Evolutionary conservation across 2,888 invertebrate genomes (phyloP), one percentile per base, ranked within the genome.

Genomic region (Phymatocera aterrima): DNA sequence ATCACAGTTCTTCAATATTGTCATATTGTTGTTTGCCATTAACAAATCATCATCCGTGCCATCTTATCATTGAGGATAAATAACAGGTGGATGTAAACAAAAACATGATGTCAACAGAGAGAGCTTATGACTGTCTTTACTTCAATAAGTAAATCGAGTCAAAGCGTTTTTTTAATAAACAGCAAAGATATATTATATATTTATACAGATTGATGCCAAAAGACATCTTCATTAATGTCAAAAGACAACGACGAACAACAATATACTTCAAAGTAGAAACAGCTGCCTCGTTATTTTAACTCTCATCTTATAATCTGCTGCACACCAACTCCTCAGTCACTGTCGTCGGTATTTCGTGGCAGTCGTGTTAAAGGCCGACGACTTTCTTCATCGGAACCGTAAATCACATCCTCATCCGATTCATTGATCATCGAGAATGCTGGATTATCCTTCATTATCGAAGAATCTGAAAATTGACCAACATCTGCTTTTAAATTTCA

Each of bases 361-460:
- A 93, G 92, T 74, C 96, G 93, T 83, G 95, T 96, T 74, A 97
- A 92, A 0, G 96, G 97, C 81, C 96, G 93, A 79, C 97, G 93
- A 86, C 96, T 96, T 85, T 97, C 97, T 86, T 97, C 97, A 82
- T 97, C 97, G 0, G 97, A 97, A 28, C 98, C 98, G 90, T 98
- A 98, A 85, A 98, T 96, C 8, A 98, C 97, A 83, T 98, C 98
- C 91, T 99, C 99, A 88, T 99, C 99, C 0, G 98, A 98, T 88
- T 99, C 99, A 91, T 99, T 99, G 85, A 99, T 95, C 98, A 99
- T 99, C 28, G 98, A 98, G 91, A 99, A 97, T 12, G 98, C 96
- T 68, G 99, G 98, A 92, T 99, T 98, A 92, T 99, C 99, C 92
- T 98, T 98, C 75, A 97, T 97, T 84, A 99, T 97, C 72, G 96